phyloP scores from a whole-genome alignment of 2,888 invertebrate genomes.

The Vandiemenella viatica region DNA sequence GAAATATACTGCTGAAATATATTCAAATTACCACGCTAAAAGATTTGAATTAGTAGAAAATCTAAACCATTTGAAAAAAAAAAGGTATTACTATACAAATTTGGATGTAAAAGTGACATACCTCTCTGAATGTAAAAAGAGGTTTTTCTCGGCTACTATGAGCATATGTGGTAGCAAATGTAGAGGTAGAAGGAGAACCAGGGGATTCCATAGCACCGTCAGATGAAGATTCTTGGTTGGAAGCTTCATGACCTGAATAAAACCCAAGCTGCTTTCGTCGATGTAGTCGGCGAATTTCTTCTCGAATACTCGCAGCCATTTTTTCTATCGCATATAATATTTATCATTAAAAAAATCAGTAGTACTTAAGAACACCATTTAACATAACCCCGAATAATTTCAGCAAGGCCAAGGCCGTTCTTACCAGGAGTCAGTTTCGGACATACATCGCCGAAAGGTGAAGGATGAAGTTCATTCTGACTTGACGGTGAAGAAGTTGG shows the following conservation, averaged over 20 bases:
- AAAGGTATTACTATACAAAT: too few species aligned
- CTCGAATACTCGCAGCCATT: constrained; percentile 83
- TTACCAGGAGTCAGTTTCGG: constrained; percentile 57
- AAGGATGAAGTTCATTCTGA: constrained; percentile 45
- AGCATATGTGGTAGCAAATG: constrained; percentile 24
- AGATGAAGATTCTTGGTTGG: constrained; percentile 21
- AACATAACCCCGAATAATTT: too few species aligned
- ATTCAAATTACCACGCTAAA: too few species aligned
- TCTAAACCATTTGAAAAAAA: too few species aligned
- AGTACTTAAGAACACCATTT: too few species aligned
- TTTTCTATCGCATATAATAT: constrained; percentile 62
- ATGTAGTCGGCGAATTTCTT: constrained; percentile 83
- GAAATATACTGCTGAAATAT: too few species aligned
- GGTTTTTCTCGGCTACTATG: constrained; percentile 54
- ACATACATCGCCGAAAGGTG: constrained; percentile 69
- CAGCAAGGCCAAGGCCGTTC: background rate
- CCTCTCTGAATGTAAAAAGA: constrained; percentile 89
- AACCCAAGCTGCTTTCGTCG: constrained; percentile 75
- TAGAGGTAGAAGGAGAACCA: constrained; percentile 30
- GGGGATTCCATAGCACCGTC: constrained; percentile 51
- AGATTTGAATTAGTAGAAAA: too few species aligned
- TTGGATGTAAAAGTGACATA: too few species aligned
- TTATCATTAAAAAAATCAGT: too few species aligned
- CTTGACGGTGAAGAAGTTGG: constrained; percentile 21
- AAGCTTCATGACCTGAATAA: constrained; percentile 34